phyloP scores from a whole-genome alignment of 2,113 vertebrate species.

The Maccullochella peelii region DNA sequence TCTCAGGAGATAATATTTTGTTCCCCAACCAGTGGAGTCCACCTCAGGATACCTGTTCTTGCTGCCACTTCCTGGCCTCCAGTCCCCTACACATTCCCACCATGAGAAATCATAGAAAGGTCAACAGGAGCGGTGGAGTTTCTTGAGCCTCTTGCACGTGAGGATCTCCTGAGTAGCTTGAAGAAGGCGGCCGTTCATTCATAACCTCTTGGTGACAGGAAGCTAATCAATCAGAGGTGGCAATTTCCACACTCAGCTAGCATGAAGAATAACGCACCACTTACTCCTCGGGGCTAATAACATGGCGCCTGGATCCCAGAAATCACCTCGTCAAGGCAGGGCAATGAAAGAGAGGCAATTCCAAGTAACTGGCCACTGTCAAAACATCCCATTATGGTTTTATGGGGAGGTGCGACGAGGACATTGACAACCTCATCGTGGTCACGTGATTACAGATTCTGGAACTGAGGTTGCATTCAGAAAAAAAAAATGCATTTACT shows the following conservation, averaged over 20 bases:
- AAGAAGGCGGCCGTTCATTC: constrained; percentile 56
- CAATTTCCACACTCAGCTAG: constrained; percentile 73
- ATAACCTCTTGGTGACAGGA: constrained; percentile 78
- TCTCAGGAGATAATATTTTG: neutral
- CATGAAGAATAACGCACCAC: constrained; percentile 63
- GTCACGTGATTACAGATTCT: neutral
- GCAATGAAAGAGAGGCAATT: constrained; percentile 51
- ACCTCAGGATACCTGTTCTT: neutral
- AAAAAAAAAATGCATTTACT: constrained; percentile 12
- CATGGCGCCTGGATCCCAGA: constrained; percentile 35
- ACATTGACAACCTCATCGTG: neutral
- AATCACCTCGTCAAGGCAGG: constrained; percentile 45
- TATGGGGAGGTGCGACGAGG: constrained; percentile 43
- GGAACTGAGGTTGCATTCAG: neutral
- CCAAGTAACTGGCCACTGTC: constrained; percentile 63
- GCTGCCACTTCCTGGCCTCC: neutral
- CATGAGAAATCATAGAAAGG: constrained; percentile 15
- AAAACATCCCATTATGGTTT: constrained; percentile 75
- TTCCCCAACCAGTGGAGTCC: neutral
- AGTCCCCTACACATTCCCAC: neutral
- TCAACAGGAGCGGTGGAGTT: neutral
- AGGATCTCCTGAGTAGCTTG: constrained; percentile 31
- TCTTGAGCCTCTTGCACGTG: constrained; percentile 10
- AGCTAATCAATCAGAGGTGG: constrained; percentile 77
- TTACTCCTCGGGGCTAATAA: constrained; percentile 33